Percentiles rank a stretch among this genome's conserved stretches.
These are phyloP conservation scores for Pogonomyrmex californicus DNA, from an alignment of 1,140 invertebrate genomes.

Conservation along the genomic window DNA sequence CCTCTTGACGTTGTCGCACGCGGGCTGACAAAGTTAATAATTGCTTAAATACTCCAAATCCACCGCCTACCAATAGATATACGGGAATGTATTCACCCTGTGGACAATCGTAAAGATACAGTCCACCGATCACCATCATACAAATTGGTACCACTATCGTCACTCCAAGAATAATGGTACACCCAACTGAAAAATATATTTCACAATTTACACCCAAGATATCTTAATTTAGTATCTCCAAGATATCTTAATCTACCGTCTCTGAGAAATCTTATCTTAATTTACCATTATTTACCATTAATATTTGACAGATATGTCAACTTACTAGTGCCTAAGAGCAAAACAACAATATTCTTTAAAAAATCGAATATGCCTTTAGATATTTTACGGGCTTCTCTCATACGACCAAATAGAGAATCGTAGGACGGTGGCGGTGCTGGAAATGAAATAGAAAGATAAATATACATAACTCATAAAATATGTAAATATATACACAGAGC, in stretches of 20 bases:
- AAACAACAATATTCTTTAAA: slow-evolving; percentile 88
- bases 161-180: slow-evolving; percentile 89
- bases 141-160: slow-evolving; percentile 89
- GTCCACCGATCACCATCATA: slow-evolving; percentile 90
- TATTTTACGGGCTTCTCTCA: slow-evolving; percentile 89
- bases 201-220: not conserved
- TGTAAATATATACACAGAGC: not conserved
- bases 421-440: slow-evolving; percentile 90
- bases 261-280: no score
- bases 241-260: no score
- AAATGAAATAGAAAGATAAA: not conserved
- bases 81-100: slow-evolving; percentile 91
- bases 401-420: slow-evolving; percentile 90
- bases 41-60: slow-evolving; percentile 89
- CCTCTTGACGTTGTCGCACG: slow-evolving; percentile 86
- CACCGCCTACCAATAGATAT: slow-evolving; percentile 90
- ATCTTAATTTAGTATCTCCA: not conserved
- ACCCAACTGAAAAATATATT: slow-evolving; percentile 87
- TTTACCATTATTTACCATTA: no score
- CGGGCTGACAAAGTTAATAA: slow-evolving; percentile 88
- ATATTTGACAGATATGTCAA: not conserved
- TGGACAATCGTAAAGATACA: slow-evolving; percentile 90
- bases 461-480: no score
- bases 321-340: slow-evolving; percentile 90
- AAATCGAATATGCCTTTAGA: slow-evolving; percentile 89